Evolutionary conservation across 2,113 vertebrate species (phyloP), one percentile per base, ranked within the genome.

Genomic region (Elachura formosa): DNA sequence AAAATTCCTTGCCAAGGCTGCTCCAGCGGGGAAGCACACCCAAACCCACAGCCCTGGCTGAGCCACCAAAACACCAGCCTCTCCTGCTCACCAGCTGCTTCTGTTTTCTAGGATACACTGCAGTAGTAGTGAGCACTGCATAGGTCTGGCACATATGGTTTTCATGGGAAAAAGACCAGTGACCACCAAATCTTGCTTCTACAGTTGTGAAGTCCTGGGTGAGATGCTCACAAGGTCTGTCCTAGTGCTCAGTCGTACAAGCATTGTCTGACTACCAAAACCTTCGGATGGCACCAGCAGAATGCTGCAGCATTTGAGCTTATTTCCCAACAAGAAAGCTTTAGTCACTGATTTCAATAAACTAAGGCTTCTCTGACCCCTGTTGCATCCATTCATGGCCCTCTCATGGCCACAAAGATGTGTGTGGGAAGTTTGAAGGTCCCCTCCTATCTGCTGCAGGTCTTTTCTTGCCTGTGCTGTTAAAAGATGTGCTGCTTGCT

Each of bases 1-100:
- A 0, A 0, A 36, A 21, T 46, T 87, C 41, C 69, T 87, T 1
- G 1, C 0, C 1, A 81, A 71, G 72, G 76, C 26, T 1, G 2
- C 56, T 40, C 56, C 33, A 31, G 24, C 14, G 48, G 11, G 21
- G 52, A 78, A 75, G 64, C 40, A 40, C 31, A 28, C 28, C 13
- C 28, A 81, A 64, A 52, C 28, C 52, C 48, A 54, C 19, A n/a
- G 36, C 38, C 78, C 34, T 24, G 28, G 23, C 28, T 68, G 6
- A 63, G 38, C 24, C 77, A 55, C 73, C 1, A 0, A 69, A 24
- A 51, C 33, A 36, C 29, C 1, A 0, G 29, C 33, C 51, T 55
- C 46, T 87, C 26, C 66, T 62, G 55, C 11, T 74, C 26, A 51
- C 38, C 67, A 40, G 17, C 21, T 71, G 28, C 76, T 80, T 45